phyloP scores from a whole-genome alignment of 2,797 vertebrate species.

The Micromesistius poutassou region DNA sequence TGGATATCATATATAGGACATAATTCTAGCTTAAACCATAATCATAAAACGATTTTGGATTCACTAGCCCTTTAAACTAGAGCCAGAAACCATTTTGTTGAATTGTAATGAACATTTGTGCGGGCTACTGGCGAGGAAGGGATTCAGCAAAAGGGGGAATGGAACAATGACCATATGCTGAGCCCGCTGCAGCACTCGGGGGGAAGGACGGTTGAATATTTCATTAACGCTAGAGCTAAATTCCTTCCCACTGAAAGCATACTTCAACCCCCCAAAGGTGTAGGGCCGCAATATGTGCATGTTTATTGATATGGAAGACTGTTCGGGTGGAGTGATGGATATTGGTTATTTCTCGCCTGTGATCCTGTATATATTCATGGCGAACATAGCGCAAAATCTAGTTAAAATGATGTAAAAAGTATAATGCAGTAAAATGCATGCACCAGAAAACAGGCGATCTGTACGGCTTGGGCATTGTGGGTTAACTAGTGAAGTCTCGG shows the following conservation, averaged over 20 bases:
- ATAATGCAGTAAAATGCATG: not conserved
- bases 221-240: slow-evolving; percentile 64
- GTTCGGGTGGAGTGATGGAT: slow-evolving; percentile 50
- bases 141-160: slow-evolving; percentile 28
- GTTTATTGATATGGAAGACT: slow-evolving; percentile 60
- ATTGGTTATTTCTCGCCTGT: slow-evolving; percentile 55
- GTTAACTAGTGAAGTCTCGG: not conserved
- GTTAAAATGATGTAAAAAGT: slow-evolving; percentile 30
- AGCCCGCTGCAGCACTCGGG: slow-evolving; percentile 53
- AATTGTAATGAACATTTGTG: not conserved
- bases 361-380: slow-evolving; percentile 48
- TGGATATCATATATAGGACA: too few species aligned
- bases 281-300: slow-evolving; percentile 60
- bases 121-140: not conserved
- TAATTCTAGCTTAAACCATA: too few species aligned
- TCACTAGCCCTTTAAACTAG: not conserved
- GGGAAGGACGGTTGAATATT: slow-evolving; percentile 63
- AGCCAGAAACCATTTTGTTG: not conserved
- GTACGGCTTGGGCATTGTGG: too few species aligned
- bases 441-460: too few species aligned
- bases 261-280: slow-evolving; percentile 64
- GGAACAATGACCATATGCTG: slow-evolving; percentile 69
- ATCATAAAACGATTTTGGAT: not conserved
- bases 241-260: slow-evolving; percentile 67
- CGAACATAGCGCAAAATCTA: slow-evolving; percentile 35